Conservation (phyloP, 2,888 invertebrate species). For the Timema podura region DNA sequence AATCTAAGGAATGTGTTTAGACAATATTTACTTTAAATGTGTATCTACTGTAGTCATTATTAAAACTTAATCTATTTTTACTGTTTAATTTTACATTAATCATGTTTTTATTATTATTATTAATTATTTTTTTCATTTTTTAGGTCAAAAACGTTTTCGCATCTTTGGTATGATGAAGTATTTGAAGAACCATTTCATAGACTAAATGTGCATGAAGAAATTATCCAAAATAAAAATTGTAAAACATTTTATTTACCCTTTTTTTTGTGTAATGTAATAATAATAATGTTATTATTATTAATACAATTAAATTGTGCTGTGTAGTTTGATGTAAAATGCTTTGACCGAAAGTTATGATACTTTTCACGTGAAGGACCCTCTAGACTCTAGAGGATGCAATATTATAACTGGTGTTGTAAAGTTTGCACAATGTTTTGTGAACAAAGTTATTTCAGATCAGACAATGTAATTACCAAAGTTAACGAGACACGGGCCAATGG, state of each 20-base stretch:
- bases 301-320: slow-evolving; percentile 15
- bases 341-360: slow-evolving; percentile 22
- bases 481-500: no score
- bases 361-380: no score
- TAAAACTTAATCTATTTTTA: no score
- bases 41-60: no score
- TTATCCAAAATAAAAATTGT: background rate
- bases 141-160: slow-evolving; percentile 79
- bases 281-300: slow-evolving; percentile 11
- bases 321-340: slow-evolving; percentile 23
- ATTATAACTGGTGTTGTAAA: background rate
- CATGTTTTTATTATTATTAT: no score
- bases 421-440: background rate
- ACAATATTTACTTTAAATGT: no score
- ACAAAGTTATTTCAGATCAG: no score
- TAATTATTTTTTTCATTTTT: slow-evolving; percentile 30
- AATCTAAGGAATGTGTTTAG: no score
- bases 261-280: slow-evolving; percentile 13
- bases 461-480: no score
- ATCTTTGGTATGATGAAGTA: slow-evolving; percentile 98
- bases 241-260: background rate
- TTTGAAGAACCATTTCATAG: slow-evolving; percentile 80
- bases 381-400: no score
- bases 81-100: no score
- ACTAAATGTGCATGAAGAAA: slow-evolving; percentile 31